These are phyloP conservation scores for Drosophila neonasuta DNA, from an alignment of 2,888 invertebrate genomes.

Conservation along the genomic window DNA sequence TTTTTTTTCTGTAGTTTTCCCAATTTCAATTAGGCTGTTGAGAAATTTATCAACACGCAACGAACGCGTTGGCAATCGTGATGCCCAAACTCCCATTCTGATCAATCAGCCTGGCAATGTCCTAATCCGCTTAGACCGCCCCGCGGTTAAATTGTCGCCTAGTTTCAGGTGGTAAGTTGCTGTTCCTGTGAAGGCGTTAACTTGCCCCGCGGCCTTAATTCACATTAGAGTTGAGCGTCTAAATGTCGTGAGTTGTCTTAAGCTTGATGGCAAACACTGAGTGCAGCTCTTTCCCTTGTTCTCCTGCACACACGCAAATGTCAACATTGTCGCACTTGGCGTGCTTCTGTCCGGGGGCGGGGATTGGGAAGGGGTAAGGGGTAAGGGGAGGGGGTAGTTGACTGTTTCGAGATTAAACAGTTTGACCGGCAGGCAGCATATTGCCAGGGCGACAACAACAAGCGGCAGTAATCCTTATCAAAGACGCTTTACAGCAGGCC, in stretches of 20 bases:
- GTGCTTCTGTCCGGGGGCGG: slow-evolving; percentile 39
- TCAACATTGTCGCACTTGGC: slow-evolving; percentile 74
- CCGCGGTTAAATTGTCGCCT: slow-evolving; percentile 55
- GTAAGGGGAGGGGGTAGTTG: slow-evolving; percentile 4
- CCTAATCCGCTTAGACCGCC: slow-evolving; percentile 63
- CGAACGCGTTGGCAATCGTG: slow-evolving; percentile 9
- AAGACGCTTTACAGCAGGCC: slow-evolving; percentile 43
- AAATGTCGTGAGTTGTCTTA: slow-evolving; percentile 63
- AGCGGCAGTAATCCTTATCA: slow-evolving; percentile 70
- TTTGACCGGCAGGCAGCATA: slow-evolving; percentile 70
- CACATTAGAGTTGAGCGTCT: slow-evolving; percentile 37
- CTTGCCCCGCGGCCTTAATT: slow-evolving; percentile 40
- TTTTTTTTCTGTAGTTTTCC: slow-evolving; percentile 6
- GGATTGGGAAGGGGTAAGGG: slow-evolving; percentile 14
- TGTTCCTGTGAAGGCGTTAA: slow-evolving; percentile 52
- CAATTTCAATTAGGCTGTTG: slow-evolving; percentile 34
- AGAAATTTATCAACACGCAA: slow-evolving; percentile 21
- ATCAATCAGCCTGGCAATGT: slow-evolving; percentile 12
- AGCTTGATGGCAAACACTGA: slow-evolving; percentile 63
- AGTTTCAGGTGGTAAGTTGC: slow-evolving; percentile 8
- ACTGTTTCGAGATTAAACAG: slow-evolving; percentile 52
- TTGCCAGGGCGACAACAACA: slow-evolving; percentile 59
- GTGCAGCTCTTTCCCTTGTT: slow-evolving; percentile 11
- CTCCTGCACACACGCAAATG: slow-evolving; percentile 60
- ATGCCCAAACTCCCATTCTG: slow-evolving; percentile 5